Conservation (phyloP, 1,140 invertebrate species). For the Andricus grossulariae region DNA sequence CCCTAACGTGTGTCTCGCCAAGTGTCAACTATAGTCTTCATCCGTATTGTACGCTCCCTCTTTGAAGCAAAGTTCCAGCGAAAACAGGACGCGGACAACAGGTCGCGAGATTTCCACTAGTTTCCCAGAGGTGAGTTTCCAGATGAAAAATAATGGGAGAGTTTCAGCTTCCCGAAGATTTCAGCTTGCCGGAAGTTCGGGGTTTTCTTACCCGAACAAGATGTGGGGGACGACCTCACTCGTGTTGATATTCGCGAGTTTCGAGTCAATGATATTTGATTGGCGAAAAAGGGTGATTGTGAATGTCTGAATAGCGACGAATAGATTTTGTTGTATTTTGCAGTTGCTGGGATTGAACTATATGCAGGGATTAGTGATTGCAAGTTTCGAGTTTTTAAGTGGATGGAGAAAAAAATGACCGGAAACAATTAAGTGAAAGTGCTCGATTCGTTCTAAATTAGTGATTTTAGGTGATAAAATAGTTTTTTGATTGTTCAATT, state of each 20-base stretch:
- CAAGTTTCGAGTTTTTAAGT: too few relatives aligned
- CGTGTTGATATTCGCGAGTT: constrained; percentile 19
- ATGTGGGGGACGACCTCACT: constrained; percentile 11
- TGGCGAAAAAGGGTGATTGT: not conserved
- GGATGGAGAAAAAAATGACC: too few relatives aligned
- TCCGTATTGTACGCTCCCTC: constrained; percentile 53
- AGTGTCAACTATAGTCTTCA: constrained; percentile 61
- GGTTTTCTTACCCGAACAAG: not conserved
- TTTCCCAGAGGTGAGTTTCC: constrained; percentile 24
- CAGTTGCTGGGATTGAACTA: too few relatives aligned
- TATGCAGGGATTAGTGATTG: too few relatives aligned
- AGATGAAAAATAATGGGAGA: not conserved
- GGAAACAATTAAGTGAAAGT: too few relatives aligned
- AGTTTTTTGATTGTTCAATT: too few relatives aligned
- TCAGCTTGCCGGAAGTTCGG: constrained; percentile 3
- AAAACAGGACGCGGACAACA: constrained; percentile 45
- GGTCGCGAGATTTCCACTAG: constrained; percentile 14
- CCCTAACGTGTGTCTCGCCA: constrained; percentile 46
- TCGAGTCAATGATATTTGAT: not conserved
- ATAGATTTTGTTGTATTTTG: too few relatives aligned
- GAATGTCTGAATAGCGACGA: too few relatives aligned
- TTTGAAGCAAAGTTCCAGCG: constrained; percentile 5
- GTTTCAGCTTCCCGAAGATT: not conserved
- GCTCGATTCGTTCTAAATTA: too few relatives aligned
- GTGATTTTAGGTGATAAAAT: too few relatives aligned